Conservation (phyloP, 2,113 vertebrate species). For the Cinclus mexicanus region DNA sequence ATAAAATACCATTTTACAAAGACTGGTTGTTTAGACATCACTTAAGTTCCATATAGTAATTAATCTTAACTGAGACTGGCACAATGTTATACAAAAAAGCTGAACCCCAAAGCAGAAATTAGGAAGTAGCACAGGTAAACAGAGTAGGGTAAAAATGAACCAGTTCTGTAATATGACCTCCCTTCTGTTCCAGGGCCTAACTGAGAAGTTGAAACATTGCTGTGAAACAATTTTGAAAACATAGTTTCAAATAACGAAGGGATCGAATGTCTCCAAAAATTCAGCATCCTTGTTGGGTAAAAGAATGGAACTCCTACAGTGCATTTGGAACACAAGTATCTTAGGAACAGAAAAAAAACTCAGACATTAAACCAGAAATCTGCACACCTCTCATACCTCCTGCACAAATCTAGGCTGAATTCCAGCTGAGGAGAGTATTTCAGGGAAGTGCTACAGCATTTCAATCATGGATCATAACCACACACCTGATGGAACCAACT, state of each 20-base stretch:
- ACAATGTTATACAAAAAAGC: background rate
- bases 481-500: background rate
- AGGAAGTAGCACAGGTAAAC: background rate
- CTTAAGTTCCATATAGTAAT: background rate
- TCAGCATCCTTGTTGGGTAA: background rate
- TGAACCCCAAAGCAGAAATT: background rate
- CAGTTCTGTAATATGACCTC: fast-evolving
- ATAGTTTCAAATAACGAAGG: background rate
- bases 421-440: background rate
- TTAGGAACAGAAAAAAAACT: background rate
- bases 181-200: background rate
- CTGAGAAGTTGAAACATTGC: background rate
- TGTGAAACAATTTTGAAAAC: background rate
- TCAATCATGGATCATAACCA: background rate
- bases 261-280: background rate
- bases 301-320: background rate
- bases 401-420: background rate
- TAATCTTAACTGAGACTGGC: background rate
- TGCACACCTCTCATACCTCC: background rate
- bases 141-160: background rate
- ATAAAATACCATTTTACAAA: background rate
- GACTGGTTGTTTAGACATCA: background rate
- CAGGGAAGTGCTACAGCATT: background rate
- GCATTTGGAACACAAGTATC: background rate
- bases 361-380: background rate